Evolutionary conservation across 2,888 invertebrate genomes (phyloP), one percentile per base, ranked within the genome.

Genomic region (Tromatobia lineatoria): DNA sequence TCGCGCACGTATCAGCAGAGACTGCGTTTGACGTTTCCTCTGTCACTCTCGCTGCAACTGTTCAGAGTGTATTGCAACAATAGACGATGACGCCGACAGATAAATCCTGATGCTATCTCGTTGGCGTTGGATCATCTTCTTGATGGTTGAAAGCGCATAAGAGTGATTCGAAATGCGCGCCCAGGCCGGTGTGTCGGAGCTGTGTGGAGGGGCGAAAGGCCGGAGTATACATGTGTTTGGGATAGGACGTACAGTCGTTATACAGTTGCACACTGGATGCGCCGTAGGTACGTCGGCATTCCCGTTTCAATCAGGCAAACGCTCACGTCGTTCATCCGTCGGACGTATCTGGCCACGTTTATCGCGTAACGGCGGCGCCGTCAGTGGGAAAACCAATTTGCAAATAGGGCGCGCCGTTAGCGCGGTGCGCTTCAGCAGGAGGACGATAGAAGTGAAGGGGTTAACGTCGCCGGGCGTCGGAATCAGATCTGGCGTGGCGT

Each of bases 371-470:
- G 75, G 71, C 75, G 81, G 29, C 74, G 57, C 54, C 78, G 73
- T 25, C 83, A 82, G 83, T 84, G 85, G 84, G 87, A 90, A 91
- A 92, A 92, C 90, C 92, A 93, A 93, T 93, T 92, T 93, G 91
- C 92, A 93, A 93, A 93, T 93, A 93, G 93, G 90, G 91, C 88
- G 75, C 86, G 61, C 87, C 82, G 86, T 86, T 81, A 81, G 74
- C 70, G 77, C 64, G 69, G 67, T 18, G 59, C 61, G 78, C 38
- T 42, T 64, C 87, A 86, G 80, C 57, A 59, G 74, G 71, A 75
- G 69, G 71, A 75, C 77, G 76, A 45, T 70, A 64, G 82, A 80
- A 77, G 83, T 50, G 84, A 80, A 74, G 77, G 83, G 84, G 81
- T 81, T 81, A 81, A 81, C 84, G 80, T 82, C 73, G 83, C 79